phyloP scores from a whole-genome alignment of 2,113 vertebrate genomes.

The Irena cyanogastra region DNA sequence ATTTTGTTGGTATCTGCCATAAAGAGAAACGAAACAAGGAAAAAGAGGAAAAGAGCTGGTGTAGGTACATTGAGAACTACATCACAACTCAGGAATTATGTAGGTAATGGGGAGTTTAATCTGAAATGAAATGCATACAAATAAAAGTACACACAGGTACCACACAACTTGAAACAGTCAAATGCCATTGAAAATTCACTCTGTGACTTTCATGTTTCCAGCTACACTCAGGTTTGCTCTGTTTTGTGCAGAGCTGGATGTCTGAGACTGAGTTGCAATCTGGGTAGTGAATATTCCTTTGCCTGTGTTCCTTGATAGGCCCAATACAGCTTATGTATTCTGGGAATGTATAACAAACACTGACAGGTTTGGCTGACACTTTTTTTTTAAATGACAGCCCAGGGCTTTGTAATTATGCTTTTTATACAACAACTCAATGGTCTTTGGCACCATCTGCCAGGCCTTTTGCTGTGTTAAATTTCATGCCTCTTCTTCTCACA shows the following conservation, averaged over 20 bases:
- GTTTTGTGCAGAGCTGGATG: not conserved
- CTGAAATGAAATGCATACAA: not conserved
- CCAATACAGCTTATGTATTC: not conserved
- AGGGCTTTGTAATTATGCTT: not conserved
- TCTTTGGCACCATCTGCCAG: not conserved
- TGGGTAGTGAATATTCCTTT: not conserved
- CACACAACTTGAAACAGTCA: not conserved
- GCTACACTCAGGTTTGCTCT: not conserved
- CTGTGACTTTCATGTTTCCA: not conserved
- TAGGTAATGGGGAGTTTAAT: not conserved
- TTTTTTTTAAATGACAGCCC: not conserved
- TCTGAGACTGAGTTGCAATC: not conserved
- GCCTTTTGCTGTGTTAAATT: not conserved
- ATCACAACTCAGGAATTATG: not conserved
- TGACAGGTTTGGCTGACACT: not conserved
- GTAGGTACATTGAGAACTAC: not conserved
- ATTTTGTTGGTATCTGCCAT: not conserved
- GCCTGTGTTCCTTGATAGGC: not conserved
- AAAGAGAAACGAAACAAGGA: not conserved
- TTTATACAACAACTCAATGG: not conserved
- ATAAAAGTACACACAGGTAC: not conserved
- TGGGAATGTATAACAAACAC: not conserved
- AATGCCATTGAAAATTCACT: not conserved
- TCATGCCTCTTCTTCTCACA: not conserved
- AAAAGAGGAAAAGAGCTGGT: not conserved